Percentiles rank a stretch among this genome's conserved stretches.
Evolutionary conservation across 2,888 invertebrate genomes (phyloP).

Genomic region (Cloeon dipterum): DNA sequence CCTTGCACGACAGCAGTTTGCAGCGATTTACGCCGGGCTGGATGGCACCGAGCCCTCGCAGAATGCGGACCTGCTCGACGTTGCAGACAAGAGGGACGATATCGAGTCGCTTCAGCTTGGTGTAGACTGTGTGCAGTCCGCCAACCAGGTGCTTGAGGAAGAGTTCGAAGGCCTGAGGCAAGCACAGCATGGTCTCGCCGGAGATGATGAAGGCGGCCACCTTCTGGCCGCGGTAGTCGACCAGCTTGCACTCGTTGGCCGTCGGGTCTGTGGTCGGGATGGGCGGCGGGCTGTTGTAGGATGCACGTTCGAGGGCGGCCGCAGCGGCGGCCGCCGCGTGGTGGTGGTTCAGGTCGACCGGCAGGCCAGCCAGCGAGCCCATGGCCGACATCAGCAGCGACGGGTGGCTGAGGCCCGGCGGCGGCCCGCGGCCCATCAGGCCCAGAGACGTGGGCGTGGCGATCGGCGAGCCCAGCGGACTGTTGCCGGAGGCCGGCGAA

Average conservation of each 20-base stretch:
- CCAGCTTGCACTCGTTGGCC: slow-evolving; percentile 89
- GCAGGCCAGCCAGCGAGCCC: slow-evolving; percentile 9
- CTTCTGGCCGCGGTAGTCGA: slow-evolving; percentile 90
- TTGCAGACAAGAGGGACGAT: slow-evolving; percentile 98
- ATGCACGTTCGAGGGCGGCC: slow-evolving; percentile 32
- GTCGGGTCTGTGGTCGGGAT: slow-evolving; percentile 82
- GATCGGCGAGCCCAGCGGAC: background rate
- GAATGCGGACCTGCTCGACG: slow-evolving; percentile 97
- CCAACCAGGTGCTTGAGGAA: slow-evolving; percentile 98
- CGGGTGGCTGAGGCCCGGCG: slow-evolving; percentile 4
- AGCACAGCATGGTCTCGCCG: slow-evolving; percentile 88
- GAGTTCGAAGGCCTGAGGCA: slow-evolving; percentile 97
- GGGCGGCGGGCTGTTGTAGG: slow-evolving; percentile 78
- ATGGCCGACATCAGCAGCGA: slow-evolving; percentile 11
- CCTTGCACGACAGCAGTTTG: slow-evolving; percentile 94
- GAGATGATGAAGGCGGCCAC: slow-evolving; percentile 96
- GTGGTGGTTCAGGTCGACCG: slow-evolving; percentile 16
- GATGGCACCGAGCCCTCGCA: slow-evolving; percentile 94
- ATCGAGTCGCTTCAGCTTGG: slow-evolving; percentile 94
- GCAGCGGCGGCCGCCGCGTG: too few species aligned
- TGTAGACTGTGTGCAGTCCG: slow-evolving; percentile 97
- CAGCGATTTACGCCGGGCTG: slow-evolving; percentile 99
- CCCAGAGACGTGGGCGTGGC: slow-evolving; percentile 28
- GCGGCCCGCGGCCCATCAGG: slow-evolving; percentile 65
- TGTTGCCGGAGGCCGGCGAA: slow-evolving; percentile 1